A percentile compares a stretch with the other conserved stretches of the same genome.
phyloP scores from a whole-genome alignment of 1,140 invertebrate species.

The Zelostemma sp. region DNA sequence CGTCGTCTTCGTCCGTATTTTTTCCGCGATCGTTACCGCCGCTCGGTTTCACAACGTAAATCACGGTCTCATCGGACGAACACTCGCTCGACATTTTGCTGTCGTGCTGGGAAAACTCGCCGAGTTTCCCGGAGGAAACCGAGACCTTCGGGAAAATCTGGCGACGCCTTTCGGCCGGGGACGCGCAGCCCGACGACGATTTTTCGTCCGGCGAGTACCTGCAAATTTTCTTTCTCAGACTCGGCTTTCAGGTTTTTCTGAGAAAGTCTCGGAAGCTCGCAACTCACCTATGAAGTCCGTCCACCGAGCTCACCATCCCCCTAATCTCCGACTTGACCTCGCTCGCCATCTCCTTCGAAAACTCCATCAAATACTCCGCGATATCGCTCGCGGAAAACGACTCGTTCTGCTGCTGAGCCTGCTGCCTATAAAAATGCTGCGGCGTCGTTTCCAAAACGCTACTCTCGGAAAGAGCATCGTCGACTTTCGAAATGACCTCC shows the following conservation, averaged over 20 bases:
- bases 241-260: too few species aligned
- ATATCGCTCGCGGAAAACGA: conserved; percentile 80
- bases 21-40: conserved; percentile 43
- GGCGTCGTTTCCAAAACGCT: conserved; percentile 59
- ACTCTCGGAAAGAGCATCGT: conserved; percentile 80
- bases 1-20: conserved; percentile 60
- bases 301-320: conserved; percentile 77
- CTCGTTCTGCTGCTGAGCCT: conserved; percentile 66
- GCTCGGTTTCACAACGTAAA: conserved; percentile 63
- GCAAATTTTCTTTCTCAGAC: too few species aligned
- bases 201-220: conserved; percentile 65
- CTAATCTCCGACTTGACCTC: conserved; percentile 83
- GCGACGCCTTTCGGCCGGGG: conserved; percentile 59
- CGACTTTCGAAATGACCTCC: conserved; percentile 82
- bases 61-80: conserved; percentile 68
- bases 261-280: too few species aligned
- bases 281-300: conserved; percentile 72
- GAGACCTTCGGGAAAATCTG: conserved; percentile 30
- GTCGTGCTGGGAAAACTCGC: conserved; percentile 60
- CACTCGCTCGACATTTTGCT: conserved; percentile 69
- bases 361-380: conserved; percentile 81
- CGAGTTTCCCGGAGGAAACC: conserved; percentile 53
- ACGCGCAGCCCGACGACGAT: conserved; percentile 60
- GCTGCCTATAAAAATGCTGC: conserved; percentile 57
- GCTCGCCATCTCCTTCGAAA: conserved; percentile 82